Evolutionary conservation across 2,888 invertebrate genomes (phyloP), one percentile per base, ranked within the genome.

Genomic region (Seira ritae): DNA sequence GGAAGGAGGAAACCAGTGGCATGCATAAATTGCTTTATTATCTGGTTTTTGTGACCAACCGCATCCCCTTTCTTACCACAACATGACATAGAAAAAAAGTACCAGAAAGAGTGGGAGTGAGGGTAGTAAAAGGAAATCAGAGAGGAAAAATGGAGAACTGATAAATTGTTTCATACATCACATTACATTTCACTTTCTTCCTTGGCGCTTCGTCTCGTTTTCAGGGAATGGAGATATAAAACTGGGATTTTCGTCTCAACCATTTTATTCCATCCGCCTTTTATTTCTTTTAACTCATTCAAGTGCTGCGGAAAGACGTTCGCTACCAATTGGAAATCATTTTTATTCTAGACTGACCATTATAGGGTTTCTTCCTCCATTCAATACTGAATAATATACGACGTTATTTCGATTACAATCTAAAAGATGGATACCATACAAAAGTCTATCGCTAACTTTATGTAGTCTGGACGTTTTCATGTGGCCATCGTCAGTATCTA

Each of bases 121-220:
- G n/a, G n/a, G n/a, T n/a, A n/a, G n/a, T n/a, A n/a, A n/a, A n/a
- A n/a, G n/a, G n/a, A n/a, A n/a, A 55, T 24, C 46, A 67, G 6
- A 17, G 60, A 50, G 46, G 46, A 62, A 24, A 68, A 46, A 37
- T 62, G 68, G 62, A 80, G n/a, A n/a, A n/a, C n/a, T n/a, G n/a
- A 73, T 68, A 71, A 79, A 79, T 79, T 62, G 79, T 79, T 79
- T 79, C 79, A 78, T 78, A 78, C 71, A 78, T 78, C 77, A 78
- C 77, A 78, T 78, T 78, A 6, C 46, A 46, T 10, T 12, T 46
- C 46, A 46, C 6, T 6, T 46, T 6, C 12, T 46, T 46, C 46
- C 12, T 46, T 6, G 8, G 6, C 46, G 46, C 46, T 46, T 46
- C 46, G 46, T 12, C 12, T 46, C 6, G 46, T 10, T 46, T 46